Evolutionary conservation across 2,888 invertebrate genomes (phyloP).

Genomic region (Sceliomorpha sp.): DNA sequence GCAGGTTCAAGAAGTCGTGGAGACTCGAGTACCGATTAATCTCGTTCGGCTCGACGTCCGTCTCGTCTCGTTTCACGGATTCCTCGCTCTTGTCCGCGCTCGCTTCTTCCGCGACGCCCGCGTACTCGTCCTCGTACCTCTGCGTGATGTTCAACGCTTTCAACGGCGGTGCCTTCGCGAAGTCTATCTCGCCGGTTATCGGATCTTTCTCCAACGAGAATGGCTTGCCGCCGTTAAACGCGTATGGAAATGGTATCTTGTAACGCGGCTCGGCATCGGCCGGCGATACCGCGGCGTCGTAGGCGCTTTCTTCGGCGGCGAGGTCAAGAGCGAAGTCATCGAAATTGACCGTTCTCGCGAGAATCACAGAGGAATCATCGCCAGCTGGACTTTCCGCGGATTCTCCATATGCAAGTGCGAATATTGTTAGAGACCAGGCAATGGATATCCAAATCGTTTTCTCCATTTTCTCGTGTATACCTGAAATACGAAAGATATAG

Average conservation of each 20-base stretch:
- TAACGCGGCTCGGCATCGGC: constrained; percentile 66
- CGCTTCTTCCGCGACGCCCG: too few species aligned
- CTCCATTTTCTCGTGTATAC: too few species aligned
- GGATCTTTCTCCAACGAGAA: constrained; percentile 87
- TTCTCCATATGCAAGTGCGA: too few species aligned
- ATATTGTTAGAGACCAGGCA: too few species aligned
- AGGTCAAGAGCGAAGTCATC: constrained; percentile 67
- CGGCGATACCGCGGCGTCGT: constrained; percentile 51
- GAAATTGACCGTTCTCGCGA: constrained; percentile 61
- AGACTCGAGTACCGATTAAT: constrained; percentile 84
- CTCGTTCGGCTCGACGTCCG: constrained; percentile 82
- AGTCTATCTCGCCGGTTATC: constrained; percentile 85
- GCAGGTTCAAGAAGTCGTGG: constrained; percentile 86
- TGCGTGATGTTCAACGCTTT: constrained; percentile 71
- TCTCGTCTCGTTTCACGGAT: constrained; percentile 34
- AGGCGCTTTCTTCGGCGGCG: constrained; percentile 68
- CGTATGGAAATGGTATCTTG: constrained; percentile 72
- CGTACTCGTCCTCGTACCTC: constrained; percentile 61
- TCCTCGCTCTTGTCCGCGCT: too few species aligned
- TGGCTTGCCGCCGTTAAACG: constrained; percentile 86
- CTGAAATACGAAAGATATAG: too few species aligned
- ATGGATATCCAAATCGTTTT: too few species aligned
- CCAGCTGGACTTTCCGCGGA: too few species aligned
- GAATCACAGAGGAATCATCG: too few species aligned
- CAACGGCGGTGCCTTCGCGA: constrained; percentile 79